Evolutionary conservation across 2,797 vertebrate species (phyloP), one percentile per base, ranked within the genome.

Genomic region (Chiroxiphia lanceolata): DNA sequence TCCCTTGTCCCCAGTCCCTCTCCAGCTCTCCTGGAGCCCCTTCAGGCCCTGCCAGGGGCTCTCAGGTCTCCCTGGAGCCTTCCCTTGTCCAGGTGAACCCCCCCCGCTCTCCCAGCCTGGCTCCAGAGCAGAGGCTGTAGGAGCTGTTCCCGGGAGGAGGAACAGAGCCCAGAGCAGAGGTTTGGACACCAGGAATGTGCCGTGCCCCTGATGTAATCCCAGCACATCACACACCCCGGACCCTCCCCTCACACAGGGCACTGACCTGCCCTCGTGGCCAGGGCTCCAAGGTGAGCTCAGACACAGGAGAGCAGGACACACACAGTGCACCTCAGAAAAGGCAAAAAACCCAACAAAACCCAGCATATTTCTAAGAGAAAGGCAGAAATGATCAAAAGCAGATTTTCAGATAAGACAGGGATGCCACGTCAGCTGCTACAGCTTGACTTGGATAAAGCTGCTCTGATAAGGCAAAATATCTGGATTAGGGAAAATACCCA

Each of bases 141-240:
- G 2, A 69, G 42, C 38, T 29, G 29, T 4, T 42, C 33, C 22
- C 3, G 0, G 4, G 53, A 34, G 60, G 13, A 79, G n/a, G 69
- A 74, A 26, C 3, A 1, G 57, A 34, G 56, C 18, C n/a, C 42
- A 75, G 87, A 11, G 40, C 23, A 79, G 83, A 67, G 74, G 27
- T 75, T 15, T 29, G 68, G 36, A 19, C n/a, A 51, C 20, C n/a
- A 31, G 29, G 68, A 90, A 74, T 61, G 84, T 51, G 1, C 15
- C 36, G 51, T 44, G 56, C n/a, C 63, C 47, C 42, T 87, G 91
- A 20, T 69, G 93, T 34, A 82, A 96, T 48, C 63, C 63, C 34
- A 3, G 81, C 59, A 91, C 6, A 3, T 26, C 56, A 51, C 33
- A 68, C 2, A 2, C 51, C 83, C 29, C 65, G 63, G 14, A 36